Conservation (phyloP, 1,140 invertebrate species). For the Gonioctena quinquepunctata region DNA sequence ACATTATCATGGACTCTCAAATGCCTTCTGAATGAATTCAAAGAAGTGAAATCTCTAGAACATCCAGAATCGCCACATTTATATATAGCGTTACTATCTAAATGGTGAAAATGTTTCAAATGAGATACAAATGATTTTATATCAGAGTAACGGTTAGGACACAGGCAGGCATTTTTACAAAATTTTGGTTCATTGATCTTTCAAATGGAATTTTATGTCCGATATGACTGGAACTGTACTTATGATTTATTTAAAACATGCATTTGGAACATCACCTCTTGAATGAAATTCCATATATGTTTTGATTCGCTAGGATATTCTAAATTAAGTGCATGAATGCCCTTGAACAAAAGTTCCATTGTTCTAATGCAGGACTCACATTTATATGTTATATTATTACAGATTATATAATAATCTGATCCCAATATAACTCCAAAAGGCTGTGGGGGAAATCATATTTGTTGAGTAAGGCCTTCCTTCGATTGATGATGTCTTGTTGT, state of each 20-base stretch:
- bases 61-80: neutral
- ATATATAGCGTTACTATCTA: neutral
- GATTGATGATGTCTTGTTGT: neutral
- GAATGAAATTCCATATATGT: conserved; percentile 12
- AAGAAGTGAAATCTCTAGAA: neutral
- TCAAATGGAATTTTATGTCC: conserved; percentile 11
- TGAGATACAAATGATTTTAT: neutral
- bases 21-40: neutral
- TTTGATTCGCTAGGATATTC: conserved; percentile 9
- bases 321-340: conserved; percentile 16
- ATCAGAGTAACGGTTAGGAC: neutral
- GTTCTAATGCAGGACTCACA: neutral
- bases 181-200: neutral
- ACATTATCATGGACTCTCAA: neutral
- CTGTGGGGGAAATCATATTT: neutral
- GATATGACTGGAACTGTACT: conserved; percentile 5
- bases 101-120: neutral
- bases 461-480: neutral
- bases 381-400: neutral
- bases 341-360: conserved; percentile 1
- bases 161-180: neutral
- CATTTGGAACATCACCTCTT: conserved; percentile 5
- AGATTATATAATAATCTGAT: neutral
- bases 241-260: neutral
- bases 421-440: neutral